These are phyloP conservation scores for Lophotriccus pileatus DNA, from an alignment of 2,797 vertebrate genomes.

Conservation along the genomic window DNA sequence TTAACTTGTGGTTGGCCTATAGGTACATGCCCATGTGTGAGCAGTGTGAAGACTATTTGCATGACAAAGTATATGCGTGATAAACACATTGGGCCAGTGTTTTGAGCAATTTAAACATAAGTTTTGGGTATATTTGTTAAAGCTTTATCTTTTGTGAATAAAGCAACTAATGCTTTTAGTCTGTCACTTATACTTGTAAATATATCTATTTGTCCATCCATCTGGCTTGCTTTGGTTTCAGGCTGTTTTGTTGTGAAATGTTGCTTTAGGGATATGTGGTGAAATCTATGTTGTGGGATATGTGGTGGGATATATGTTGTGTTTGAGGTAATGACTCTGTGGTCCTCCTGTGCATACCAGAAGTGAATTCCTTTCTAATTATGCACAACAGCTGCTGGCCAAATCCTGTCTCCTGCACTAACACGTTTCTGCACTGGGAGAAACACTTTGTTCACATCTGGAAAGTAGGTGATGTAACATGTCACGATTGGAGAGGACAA, in stretches of 20 bases:
- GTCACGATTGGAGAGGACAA: background rate
- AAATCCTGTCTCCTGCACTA: conserved; percentile 4
- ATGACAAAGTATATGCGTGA: background rate
- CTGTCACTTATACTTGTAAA: background rate
- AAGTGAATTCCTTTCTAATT: conserved; percentile 13
- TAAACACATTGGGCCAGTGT: background rate
- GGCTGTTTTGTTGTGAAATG: background rate
- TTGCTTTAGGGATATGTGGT: background rate
- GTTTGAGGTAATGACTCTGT: background rate
- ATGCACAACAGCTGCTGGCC: background rate
- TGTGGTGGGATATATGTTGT: background rate
- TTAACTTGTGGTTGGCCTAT: background rate
- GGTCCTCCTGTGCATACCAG: background rate
- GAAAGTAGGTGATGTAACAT: background rate
- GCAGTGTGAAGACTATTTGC: background rate
- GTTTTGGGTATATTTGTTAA: background rate
- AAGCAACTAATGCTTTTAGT: background rate
- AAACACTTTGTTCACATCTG: conserved; percentile 6
- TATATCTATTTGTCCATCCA: background rate
- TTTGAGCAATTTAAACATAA: background rate
- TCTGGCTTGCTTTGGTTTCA: background rate
- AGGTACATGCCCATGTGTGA: background rate
- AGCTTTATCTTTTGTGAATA: background rate
- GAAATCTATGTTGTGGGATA: background rate
- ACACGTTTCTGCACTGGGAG: background rate